A percentile compares a stretch with the other conserved stretches of the same genome.
Evolutionary conservation across 2,888 invertebrate species (phyloP).

Genomic region (Drosophila pegasa): DNA sequence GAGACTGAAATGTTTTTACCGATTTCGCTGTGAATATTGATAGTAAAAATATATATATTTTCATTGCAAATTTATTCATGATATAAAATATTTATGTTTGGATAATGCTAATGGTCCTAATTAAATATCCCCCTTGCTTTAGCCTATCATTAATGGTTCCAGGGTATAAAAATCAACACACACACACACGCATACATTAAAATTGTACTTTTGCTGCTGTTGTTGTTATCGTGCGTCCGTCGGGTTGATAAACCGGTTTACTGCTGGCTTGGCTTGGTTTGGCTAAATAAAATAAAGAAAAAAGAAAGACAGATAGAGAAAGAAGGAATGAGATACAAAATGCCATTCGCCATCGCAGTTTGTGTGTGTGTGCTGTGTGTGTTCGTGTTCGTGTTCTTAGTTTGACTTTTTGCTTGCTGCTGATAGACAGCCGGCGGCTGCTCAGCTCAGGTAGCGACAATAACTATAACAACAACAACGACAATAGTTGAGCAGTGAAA

Average conservation of each 20-base stretch:
- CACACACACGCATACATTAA: slow-evolving; percentile 54
- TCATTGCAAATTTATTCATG: neutral
- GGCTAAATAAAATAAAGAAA: slow-evolving; percentile 10
- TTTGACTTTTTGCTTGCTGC: slow-evolving; percentile 52
- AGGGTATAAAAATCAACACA: slow-evolving; percentile 26
- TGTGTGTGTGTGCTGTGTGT: neutral
- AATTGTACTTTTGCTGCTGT: slow-evolving; percentile 57
- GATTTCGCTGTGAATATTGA: neutral
- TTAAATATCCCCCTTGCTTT: neutral
- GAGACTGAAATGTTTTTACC: neutral
- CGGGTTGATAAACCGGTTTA: slow-evolving; percentile 78
- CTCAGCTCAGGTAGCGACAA: slow-evolving; percentile 60
- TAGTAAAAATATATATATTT: neutral
- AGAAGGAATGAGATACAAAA: slow-evolving; percentile 41
- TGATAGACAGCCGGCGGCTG: slow-evolving; percentile 58
- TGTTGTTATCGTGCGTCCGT: slow-evolving; percentile 70
- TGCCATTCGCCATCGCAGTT: slow-evolving; percentile 42
- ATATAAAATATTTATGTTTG: neutral
- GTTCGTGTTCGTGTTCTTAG: slow-evolving; percentile 32
- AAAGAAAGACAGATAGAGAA: neutral
- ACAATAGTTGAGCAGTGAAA: slow-evolving; percentile 54
- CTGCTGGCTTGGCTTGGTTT: slow-evolving; percentile 39
- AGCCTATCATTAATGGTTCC: neutral
- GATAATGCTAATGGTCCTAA: neutral
- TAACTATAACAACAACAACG: slow-evolving; percentile 19